A percentile compares a stretch with the other conserved stretches of the same genome.
phyloP scores from a whole-genome alignment of 1,140 invertebrate species.

The Hypsibius dujardini region DNA sequence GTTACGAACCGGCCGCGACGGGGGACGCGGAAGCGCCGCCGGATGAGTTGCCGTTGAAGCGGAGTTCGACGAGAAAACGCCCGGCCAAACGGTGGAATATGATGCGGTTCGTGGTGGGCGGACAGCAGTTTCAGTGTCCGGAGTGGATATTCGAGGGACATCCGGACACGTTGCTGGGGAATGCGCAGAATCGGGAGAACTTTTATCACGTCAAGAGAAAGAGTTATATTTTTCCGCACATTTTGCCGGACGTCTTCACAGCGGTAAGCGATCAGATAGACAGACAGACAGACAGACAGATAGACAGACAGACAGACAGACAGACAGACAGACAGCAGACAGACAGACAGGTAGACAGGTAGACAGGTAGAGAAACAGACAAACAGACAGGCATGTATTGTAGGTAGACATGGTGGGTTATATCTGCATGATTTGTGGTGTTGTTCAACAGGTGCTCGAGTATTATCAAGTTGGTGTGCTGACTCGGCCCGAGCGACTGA shows the following conservation, averaged over 20 bases:
- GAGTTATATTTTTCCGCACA: background rate
- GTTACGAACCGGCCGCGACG: too few species aligned
- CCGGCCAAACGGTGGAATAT: background rate
- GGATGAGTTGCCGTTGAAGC: too few species aligned
- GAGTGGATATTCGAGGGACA: background rate
- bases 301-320: background rate
- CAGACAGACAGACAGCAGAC: background rate
- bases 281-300: background rate
- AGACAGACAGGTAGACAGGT: background rate
- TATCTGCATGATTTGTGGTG: background rate
- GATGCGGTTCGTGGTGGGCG: background rate
- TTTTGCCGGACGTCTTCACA: constrained; percentile 8
- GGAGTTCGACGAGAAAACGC: too few species aligned
- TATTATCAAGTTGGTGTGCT: background rate
- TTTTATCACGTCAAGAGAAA: background rate
- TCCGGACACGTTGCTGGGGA: background rate
- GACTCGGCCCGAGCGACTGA: background rate
- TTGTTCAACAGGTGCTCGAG: background rate
- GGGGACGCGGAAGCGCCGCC: too few species aligned
- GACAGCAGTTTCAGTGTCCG: background rate
- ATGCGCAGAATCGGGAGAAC: background rate
- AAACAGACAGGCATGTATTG: background rate
- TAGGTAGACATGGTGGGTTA: background rate
- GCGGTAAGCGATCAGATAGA: background rate
- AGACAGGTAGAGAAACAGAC: background rate